phyloP scores from a whole-genome alignment of 2,888 invertebrate genomes.

The Merodon equestris region DNA sequence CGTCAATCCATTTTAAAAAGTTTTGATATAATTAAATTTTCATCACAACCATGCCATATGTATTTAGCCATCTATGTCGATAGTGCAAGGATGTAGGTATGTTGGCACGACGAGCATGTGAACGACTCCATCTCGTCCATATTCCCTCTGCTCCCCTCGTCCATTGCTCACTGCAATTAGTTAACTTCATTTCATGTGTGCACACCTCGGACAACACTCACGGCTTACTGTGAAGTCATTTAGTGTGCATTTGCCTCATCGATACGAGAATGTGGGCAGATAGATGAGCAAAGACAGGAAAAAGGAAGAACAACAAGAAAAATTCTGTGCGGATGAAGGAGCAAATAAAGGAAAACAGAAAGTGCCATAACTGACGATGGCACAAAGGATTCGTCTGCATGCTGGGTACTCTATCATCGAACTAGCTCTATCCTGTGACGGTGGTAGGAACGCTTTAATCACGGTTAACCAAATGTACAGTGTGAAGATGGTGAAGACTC shows the following conservation, averaged over 20 bases:
- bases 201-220: constrained; percentile 46
- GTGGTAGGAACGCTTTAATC: too few relatives aligned
- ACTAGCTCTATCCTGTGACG: too few relatives aligned
- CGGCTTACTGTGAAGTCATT: constrained; percentile 44
- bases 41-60: neutral
- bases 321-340: constrained; percentile 2
- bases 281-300: neutral
- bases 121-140: too few relatives aligned
- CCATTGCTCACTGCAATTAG: constrained; percentile 50
- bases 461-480: too few relatives aligned
- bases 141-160: constrained; percentile 9
- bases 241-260: constrained; percentile 46
- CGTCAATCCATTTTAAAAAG: too few relatives aligned
- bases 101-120: too few relatives aligned
- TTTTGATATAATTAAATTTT: neutral
- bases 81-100: too few relatives aligned
- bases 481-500: too few relatives aligned
- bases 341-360: constrained; percentile 51
- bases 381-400: constrained; percentile 53
- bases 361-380: constrained; percentile 63
- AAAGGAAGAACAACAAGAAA: too few relatives aligned
- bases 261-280: constrained; percentile 23
- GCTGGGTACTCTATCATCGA: too few relatives aligned
- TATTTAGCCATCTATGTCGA: neutral
- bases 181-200: constrained; percentile 58